These are phyloP conservation scores for Harpalus rubripes DNA, from an alignment of 2,888 invertebrate species.

Conservation along the genomic window DNA sequence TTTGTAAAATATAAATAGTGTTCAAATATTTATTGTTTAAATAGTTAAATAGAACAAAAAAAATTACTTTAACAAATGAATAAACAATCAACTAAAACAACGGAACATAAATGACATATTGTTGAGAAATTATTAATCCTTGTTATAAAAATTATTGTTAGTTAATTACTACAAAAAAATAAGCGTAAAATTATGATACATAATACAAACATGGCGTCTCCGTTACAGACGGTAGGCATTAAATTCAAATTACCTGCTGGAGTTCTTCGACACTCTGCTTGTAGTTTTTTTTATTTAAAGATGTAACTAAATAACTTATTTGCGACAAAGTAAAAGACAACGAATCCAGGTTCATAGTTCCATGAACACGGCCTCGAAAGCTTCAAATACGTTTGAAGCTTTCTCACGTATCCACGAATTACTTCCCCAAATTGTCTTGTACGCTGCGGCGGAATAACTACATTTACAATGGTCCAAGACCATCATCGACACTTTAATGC, in stretches of 20 bases:
- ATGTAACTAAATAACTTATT: slow-evolving; percentile 97
- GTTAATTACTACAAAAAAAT: slow-evolving; percentile 20
- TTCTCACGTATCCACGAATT: slow-evolving; percentile 89
- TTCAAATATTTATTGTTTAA: background rate
- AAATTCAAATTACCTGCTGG: slow-evolving; percentile 86
- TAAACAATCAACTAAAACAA: background rate
- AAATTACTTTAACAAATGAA: background rate
- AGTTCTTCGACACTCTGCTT: slow-evolving; percentile 94
- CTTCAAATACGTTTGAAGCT: slow-evolving; percentile 97
- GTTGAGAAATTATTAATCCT: slow-evolving; percentile 31
- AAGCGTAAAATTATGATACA: slow-evolving; percentile 69
- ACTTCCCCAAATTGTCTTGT: slow-evolving; percentile 78
- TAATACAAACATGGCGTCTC: slow-evolving; percentile 67
- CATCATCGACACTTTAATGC: slow-evolving; percentile 77
- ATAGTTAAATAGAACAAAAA: slow-evolving; percentile 4
- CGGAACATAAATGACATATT: background rate
- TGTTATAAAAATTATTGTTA: slow-evolving; percentile 1
- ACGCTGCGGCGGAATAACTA: slow-evolving; percentile 76
- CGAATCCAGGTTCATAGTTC: slow-evolving; percentile 99
- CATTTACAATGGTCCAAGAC: slow-evolving; percentile 77
- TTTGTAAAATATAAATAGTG: slow-evolving; percentile 2
- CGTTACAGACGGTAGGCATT: slow-evolving; percentile 43
- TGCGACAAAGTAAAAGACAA: slow-evolving; percentile 99
- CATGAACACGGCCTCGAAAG: slow-evolving; percentile 91
- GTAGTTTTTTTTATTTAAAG: slow-evolving; percentile 97